Evolutionary conservation across 92 coral and sea anemone genomes (phyloP).

Genomic region (Phymanthus crucifer): DNA sequence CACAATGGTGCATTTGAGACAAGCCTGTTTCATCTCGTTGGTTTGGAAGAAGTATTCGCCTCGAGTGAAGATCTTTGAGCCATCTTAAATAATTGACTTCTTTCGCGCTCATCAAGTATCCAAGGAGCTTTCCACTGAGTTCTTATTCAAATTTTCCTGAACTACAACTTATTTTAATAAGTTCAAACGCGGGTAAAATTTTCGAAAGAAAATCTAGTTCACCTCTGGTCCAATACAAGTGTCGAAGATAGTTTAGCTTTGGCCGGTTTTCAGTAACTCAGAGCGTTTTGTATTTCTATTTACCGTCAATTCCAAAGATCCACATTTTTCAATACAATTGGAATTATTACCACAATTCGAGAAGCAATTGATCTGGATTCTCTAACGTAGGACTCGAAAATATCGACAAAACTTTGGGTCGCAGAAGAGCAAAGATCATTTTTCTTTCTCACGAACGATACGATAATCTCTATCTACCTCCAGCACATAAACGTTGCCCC

Average conservation of each 20-base stretch:
- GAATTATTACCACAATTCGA: background rate
- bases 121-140: background rate
- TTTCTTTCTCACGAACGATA: background rate
- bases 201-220: background rate
- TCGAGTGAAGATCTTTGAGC: slow-evolving; percentile 63
- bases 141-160: background rate
- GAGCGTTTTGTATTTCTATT: background rate
- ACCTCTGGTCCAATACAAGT: background rate
- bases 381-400: background rate
- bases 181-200: background rate
- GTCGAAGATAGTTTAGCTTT: background rate
- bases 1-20: slow-evolving; percentile 70
- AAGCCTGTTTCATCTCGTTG: slow-evolving; percentile 67
- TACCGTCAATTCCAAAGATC: background rate
- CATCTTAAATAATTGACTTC: slow-evolving; percentile 70
- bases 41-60: slow-evolving; percentile 55
- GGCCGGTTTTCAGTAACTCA: background rate
- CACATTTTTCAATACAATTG: background rate
- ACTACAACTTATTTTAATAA: background rate
- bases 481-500: background rate
- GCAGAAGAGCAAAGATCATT: background rate
- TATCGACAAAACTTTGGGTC: background rate
- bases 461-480: background rate
- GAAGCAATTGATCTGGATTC: background rate
- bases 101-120: slow-evolving; percentile 30